A percentile compares a stretch with the other conserved stretches of the same genome.
These are phyloP conservation scores for Cheiracanthium punctorium DNA, from an alignment of 2,888 invertebrate genomes.

Conservation along the genomic window DNA sequence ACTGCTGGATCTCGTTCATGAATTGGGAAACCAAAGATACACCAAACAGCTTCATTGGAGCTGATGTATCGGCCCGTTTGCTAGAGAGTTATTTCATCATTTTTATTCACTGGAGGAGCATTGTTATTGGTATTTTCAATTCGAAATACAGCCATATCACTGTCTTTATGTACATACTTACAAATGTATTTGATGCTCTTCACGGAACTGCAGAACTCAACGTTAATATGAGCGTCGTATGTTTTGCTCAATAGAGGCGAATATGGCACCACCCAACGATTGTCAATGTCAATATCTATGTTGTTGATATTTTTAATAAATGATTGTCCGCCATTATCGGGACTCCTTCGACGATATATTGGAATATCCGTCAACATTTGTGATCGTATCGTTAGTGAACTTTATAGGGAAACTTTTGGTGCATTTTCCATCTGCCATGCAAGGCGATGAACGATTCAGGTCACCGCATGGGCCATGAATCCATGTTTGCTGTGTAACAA, in stretches of 20 bases:
- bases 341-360: conserved; percentile 72
- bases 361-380: conserved; percentile 74
- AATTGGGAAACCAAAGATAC: conserved; percentile 31
- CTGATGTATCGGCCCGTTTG: conserved; percentile 16
- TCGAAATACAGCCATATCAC: too few species aligned
- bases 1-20: conserved; percentile 40
- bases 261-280: conserved; percentile 13
- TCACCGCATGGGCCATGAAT: conserved; percentile 72
- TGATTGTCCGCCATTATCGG: background rate
- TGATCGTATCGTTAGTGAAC: conserved; percentile 72
- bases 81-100: too few species aligned
- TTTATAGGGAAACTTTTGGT: conserved; percentile 73
- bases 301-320: background rate
- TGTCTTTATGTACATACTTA: conserved; percentile 24
- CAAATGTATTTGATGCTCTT: conserved; percentile 22
- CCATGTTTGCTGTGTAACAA: too few species aligned
- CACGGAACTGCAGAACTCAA: conserved; percentile 9
- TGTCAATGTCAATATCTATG: background rate
- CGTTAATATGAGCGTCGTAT: conserved; percentile 12
- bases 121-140: too few species aligned
- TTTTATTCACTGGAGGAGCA: too few species aligned
- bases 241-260: background rate
- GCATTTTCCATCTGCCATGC: conserved; percentile 68
- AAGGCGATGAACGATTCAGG: conserved; percentile 34
- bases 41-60: conserved; percentile 38